Evolutionary conservation across 2,888 invertebrate species (phyloP).

Genomic region (Sarcophaga subvicina): DNA sequence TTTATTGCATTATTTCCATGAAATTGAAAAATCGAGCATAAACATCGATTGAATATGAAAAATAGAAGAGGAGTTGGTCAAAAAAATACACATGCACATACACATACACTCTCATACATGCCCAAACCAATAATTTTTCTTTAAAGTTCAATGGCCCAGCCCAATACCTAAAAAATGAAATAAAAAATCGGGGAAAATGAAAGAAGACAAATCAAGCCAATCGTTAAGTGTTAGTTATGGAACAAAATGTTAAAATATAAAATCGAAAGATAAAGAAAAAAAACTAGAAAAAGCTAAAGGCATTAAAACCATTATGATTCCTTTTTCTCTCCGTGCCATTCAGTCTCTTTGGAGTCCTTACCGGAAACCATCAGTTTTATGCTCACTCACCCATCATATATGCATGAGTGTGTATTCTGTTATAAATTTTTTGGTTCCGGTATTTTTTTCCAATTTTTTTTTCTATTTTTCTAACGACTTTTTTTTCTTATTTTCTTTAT

Average conservation of each 20-base stretch:
- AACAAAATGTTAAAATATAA: not conserved
- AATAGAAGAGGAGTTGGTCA: constrained; percentile 13
- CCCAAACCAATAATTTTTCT: constrained; percentile 29
- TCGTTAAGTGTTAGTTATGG: constrained; percentile 30
- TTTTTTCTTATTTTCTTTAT: no score
- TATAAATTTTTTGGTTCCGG: not conserved
- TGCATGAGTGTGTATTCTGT: not conserved
- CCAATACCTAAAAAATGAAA: not conserved
- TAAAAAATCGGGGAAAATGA: constrained; percentile 9
- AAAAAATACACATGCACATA: not conserved
- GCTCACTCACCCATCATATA: not conserved
- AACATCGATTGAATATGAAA: constrained; percentile 24
- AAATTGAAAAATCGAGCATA: constrained; percentile 17
- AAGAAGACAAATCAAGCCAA: constrained; percentile 10
- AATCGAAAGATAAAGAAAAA: not conserved
- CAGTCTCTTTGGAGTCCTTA: not conserved
- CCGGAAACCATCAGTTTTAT: constrained; percentile 40
- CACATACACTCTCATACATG: not conserved
- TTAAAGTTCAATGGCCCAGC: constrained; percentile 35
- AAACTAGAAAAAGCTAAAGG: constrained; percentile 16
- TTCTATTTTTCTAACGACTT: no score
- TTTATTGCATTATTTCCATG: constrained; percentile 53
- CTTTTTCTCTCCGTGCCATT: not conserved
- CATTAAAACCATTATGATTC: constrained; percentile 44
- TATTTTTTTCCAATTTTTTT: no score